Base-by-base conservation (phyloP, 2,888 invertebrate species). In the Caenorhabditis uteleia region DNA sequence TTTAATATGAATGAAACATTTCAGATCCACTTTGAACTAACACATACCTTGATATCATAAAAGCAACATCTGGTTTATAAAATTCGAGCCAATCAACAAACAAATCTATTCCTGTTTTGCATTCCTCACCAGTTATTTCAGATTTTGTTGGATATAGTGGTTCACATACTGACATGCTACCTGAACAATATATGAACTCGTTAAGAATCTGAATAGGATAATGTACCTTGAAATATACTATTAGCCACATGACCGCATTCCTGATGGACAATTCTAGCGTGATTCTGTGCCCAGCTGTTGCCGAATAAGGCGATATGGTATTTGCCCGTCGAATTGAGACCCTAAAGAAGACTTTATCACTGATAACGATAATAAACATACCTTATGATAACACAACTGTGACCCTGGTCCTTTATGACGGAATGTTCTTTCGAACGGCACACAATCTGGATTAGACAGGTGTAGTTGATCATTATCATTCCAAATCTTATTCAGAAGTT, bases 241-340 rank as follows among this genome's bases (percentile, higher is more conserved):
- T 49, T 56, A 5, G 56, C 48, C 14, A 49, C 44, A 6, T 39
- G 6, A 4, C 44, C 56, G 26, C 56, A 56, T 16, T 56, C 56
- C 39, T 48, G 34, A 23, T 34, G 27, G 6, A 48, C 12, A n/a
- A 48, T 14, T 26, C 18, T 38, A 2, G 27, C 38, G 7, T 48
- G 47, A 38, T 48, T 48, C 14, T 36, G 26, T 4, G 47, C 26
- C 47, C 47, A 48, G 26, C 47, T 48, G 12, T 48, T 48, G 5
- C 47, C 47, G 18, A 48, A 36, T 16, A 38, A 44, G 2, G 33
- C 29, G 20, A 60, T 36, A 27, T 44, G 43, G 36, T 44, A 43
- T 26, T 38, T 44, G 7, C 47, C 48, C 0, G 6, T n/a, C 14
- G 33, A 20, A 16, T n/a, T n/a, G n/a, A n/a, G n/a, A n/a, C n/a